These are phyloP conservation scores for Octopus sinensis DNA, from an alignment of 1,140 invertebrate genomes.

Conservation along the genomic window DNA sequence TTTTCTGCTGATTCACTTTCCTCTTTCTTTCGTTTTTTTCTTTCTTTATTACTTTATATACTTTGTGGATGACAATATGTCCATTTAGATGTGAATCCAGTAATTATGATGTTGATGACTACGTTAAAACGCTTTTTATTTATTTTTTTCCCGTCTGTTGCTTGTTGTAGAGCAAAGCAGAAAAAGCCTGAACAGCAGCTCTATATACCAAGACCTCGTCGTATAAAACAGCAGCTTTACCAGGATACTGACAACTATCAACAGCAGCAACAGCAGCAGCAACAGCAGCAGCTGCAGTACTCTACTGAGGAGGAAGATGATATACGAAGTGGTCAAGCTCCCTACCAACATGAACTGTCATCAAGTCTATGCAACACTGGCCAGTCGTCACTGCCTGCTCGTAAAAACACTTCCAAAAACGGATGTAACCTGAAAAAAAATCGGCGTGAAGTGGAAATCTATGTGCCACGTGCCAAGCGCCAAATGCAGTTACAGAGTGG, in stretches of 20 bases:
- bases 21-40: too few relatives aligned
- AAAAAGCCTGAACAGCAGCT: slow-evolving; percentile 71
- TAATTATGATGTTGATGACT: too few relatives aligned
- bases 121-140: background rate
- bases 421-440: background rate
- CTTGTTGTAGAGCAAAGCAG: slow-evolving; percentile 24
- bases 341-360: background rate
- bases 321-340: background rate
- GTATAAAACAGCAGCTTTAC: slow-evolving; percentile 49
- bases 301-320: background rate
- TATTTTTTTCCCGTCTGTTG: background rate
- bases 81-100: too few relatives aligned
- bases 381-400: background rate
- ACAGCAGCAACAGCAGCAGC: background rate
- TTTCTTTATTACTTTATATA: too few relatives aligned
- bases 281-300: background rate
- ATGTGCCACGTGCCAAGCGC: slow-evolving; percentile 26
- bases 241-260: slow-evolving; percentile 11
- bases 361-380: background rate
- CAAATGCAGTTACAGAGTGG: background rate
- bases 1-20: too few relatives aligned
- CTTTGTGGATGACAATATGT: too few relatives aligned
- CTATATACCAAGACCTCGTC: slow-evolving; percentile 72
- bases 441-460: slow-evolving; percentile 20
- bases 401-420: background rate